phyloP scores from a whole-genome alignment of 2,113 vertebrate genomes.

The Tauraco erythrolophus region DNA sequence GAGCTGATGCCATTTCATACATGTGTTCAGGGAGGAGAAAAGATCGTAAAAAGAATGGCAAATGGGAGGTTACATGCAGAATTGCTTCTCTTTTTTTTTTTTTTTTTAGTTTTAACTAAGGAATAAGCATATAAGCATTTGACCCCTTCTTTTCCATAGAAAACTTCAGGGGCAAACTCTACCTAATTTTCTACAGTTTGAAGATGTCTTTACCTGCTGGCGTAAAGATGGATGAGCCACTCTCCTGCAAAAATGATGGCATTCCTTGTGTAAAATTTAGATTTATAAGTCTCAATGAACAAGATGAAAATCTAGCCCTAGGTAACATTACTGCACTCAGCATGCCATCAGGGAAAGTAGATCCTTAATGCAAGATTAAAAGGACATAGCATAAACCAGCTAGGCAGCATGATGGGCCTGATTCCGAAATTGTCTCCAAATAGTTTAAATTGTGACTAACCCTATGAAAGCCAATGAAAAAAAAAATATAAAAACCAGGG shows the following conservation, averaged over 20 bases:
- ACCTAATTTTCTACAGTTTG: neutral
- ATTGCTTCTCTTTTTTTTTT: neutral
- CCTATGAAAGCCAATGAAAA: neutral
- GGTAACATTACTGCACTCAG: neutral
- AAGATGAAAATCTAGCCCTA: neutral
- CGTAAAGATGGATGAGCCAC: neutral
- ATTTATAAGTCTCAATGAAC: neutral
- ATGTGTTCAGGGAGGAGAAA: slow-evolving; percentile 18
- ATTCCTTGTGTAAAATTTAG: slow-evolving; percentile 1
- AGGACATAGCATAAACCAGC: neutral
- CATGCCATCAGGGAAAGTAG: neutral
- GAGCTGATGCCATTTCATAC: slow-evolving; percentile 9
- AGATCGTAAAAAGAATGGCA: slow-evolving; percentile 33
- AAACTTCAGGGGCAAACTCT: neutral
- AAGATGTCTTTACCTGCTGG: neutral
- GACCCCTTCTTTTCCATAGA: neutral
- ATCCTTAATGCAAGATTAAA: neutral
- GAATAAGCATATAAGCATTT: neutral
- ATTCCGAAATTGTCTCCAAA: neutral
- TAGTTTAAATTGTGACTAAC: neutral
- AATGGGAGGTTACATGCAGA: neutral
- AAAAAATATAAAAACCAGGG: neutral
- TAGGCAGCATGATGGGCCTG: neutral
- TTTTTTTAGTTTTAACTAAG: neutral
- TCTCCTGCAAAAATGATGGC: neutral